A percentile compares a stretch with the other conserved stretches of the same genome.
These are phyloP conservation scores for Venustoraphidia nigricollis DNA, from an alignment of 2,888 invertebrate species.

Conservation along the genomic window DNA sequence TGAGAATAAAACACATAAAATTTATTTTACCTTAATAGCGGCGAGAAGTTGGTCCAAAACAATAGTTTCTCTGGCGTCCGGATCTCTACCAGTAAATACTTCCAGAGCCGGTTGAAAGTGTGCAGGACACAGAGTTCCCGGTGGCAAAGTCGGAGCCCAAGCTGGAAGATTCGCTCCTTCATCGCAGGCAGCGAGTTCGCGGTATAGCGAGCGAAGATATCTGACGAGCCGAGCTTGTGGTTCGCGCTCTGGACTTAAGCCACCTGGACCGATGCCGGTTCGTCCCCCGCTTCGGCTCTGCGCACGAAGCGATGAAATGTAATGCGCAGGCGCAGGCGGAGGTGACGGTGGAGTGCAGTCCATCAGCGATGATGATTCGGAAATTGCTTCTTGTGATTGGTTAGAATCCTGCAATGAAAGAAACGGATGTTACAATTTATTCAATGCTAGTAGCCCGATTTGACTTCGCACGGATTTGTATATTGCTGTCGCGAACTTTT, in stretches of 20 bases:
- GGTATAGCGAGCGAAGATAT: conserved; percentile 31
- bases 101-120: conserved; percentile 33
- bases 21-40: conserved; percentile 26
- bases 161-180: conserved; percentile 27
- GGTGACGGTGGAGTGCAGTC: background rate
- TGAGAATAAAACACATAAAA: background rate
- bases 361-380: background rate
- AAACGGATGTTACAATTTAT: background rate
- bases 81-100: conserved; percentile 20
- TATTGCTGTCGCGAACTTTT: too few species aligned
- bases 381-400: background rate
- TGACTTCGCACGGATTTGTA: too few species aligned
- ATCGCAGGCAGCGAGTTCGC: conserved; percentile 31
- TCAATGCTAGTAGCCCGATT: too few species aligned
- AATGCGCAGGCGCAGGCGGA: background rate
- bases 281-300: background rate
- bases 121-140: conserved; percentile 32
- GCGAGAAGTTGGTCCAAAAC: conserved; percentile 30
- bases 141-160: conserved; percentile 31
- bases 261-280: background rate
- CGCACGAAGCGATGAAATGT: background rate
- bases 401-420: background rate
- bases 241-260: background rate
- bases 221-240: conserved; percentile 22
- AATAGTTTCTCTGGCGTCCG: conserved; percentile 21